These are phyloP conservation scores for Diogma glabrata DNA, from an alignment of 2,888 invertebrate genomes.

Conservation along the genomic window DNA sequence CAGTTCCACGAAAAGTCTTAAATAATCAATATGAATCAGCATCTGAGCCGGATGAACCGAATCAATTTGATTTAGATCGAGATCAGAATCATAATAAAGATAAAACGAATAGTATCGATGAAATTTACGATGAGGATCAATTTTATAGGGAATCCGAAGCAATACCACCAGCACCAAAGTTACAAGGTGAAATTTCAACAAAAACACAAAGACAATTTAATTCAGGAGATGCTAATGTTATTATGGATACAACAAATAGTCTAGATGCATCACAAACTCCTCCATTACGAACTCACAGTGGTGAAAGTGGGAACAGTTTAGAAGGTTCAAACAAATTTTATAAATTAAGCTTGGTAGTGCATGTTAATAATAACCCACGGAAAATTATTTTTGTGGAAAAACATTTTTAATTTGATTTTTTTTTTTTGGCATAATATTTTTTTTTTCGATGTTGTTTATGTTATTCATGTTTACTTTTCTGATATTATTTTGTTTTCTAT, in stretches of 20 bases:
- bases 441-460: no score
- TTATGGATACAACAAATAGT: constrained; percentile 3
- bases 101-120: constrained; percentile 29
- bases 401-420: no score
- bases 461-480: no score
- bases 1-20: constrained; percentile 73
- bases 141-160: constrained; percentile 45
- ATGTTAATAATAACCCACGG: no score
- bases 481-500: no score
- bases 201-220: no score
- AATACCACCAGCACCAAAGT: constrained; percentile 42
- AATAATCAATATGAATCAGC: constrained; percentile 72
- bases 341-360: no score
- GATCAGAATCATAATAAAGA: constrained; percentile 27
- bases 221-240: not conserved
- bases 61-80: constrained; percentile 39
- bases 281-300: constrained; percentile 24
- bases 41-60: constrained; percentile 64
- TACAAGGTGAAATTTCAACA: constrained; percentile 28
- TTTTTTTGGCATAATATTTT: no score
- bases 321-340: constrained; percentile 33
- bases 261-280: constrained; percentile 24
- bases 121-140: constrained; percentile 42
- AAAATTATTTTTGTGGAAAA: no score
- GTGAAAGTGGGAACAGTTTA: constrained; percentile 28